A percentile compares a stretch with the other conserved stretches of the same genome.
Evolutionary conservation across 1,140 invertebrate genomes (phyloP).

Genomic region (Zaprionus taronus): DNA sequence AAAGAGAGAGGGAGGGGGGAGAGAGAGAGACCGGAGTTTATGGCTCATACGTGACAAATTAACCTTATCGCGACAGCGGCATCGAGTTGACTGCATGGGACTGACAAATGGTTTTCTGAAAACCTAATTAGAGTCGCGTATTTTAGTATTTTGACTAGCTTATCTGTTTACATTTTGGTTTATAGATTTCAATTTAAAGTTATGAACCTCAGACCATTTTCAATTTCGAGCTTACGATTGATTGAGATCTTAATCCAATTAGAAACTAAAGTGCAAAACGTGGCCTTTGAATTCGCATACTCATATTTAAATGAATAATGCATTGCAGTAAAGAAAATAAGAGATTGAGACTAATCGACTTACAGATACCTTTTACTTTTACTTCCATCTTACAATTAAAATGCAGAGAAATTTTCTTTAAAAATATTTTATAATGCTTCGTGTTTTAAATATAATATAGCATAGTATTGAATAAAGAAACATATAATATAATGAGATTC

Average conservation of each 20-base stretch:
- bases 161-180: not conserved
- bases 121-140: not conserved
- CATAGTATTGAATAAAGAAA: too few species aligned
- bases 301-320: not conserved
- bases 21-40: conserved; percentile 6
- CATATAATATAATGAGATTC: too few species aligned
- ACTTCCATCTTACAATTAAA: not conserved
- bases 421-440: too few species aligned
- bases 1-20: too few species aligned
- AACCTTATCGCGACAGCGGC: conserved; percentile 11
- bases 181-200: not conserved
- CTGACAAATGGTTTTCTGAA: not conserved
- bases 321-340: not conserved
- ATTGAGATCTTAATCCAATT: conserved; percentile 2
- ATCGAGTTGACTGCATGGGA: not conserved
- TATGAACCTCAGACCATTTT: not conserved
- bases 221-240: not conserved
- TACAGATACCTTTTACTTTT: not conserved
- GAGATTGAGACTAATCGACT: not conserved
- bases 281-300: not conserved
- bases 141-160: not conserved
- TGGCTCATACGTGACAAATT: conserved; percentile 37
- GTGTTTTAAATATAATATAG: too few species aligned
- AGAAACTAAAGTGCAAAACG: not conserved
- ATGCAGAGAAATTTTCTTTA: too few species aligned